Evolutionary conservation across 2,113 vertebrate genomes (phyloP), one percentile per base, ranked within the genome.

Genomic region (Phaetusa simplex): DNA sequence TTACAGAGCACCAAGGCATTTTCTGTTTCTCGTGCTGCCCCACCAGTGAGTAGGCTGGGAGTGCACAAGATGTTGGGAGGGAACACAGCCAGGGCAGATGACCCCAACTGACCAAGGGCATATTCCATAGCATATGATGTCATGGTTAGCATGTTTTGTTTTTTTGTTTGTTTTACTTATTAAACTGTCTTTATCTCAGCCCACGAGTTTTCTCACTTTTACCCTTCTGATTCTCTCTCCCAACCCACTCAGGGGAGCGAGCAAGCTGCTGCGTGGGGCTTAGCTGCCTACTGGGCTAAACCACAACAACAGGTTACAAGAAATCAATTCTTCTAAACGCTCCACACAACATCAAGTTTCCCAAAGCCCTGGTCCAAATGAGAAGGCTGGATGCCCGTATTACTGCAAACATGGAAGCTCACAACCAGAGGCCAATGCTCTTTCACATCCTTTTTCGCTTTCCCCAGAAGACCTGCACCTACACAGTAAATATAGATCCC

Each of bases 11-110:
- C 4, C 64, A 56, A 56, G 12, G 12, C 17, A 18, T 72, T 47
- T 91, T 18, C 24, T 71, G 23, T 40, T 76, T 1, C 12, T 40
- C 43, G 61, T 2, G 0, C 50, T 12, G 5, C 9, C 30, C 72
- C 16, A 21, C 19, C 62, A 88, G n/a, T 0, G 1, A 45, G 14
- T 2, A 38, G 27, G 8, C 1, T 90, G 13, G 19, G 6, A 34
- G 0, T 26, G 26, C 17, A 42, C 19, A 53, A 82, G 12, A 3
- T 5, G 9, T 4, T n/a, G 52, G 26, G 87, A 81, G 12, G 23
- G 20, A 40, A 66, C 40, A 50, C 24, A 26, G 12, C 21, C 1
- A 11, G 20, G 22, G 70, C 9, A 84, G 15, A 6, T 42, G 9
- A 62, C 4, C 13, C 21, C 32, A 49, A 1, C 14, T 24, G 26